Evolutionary conservation across 2,888 invertebrate genomes (phyloP), one percentile per base, ranked within the genome.

Genomic region (Microctonus hyperodae): DNA sequence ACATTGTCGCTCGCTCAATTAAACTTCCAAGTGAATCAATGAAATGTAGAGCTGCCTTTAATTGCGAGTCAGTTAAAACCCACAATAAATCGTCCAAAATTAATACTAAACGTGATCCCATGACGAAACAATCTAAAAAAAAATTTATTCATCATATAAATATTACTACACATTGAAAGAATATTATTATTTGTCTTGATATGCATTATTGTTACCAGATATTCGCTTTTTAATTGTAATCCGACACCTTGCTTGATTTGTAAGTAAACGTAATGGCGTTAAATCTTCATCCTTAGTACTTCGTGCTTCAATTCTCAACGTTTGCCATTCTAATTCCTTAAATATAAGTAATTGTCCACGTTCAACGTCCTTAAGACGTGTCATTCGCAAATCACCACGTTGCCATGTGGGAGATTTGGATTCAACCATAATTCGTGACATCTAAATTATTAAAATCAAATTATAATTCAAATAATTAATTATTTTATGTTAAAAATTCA

Each of bases 291-390:
- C 91, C 79, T 89, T 88, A 58, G 91, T 91, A 67, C 95, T 94
- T 78, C 91, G 93, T 11, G 98, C 98, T 85, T 98, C 98, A 79
- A 98, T 94, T 71, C 97, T 88, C 22, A 98, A 91, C 60, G 96
- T 95, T 85, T 98, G 97, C 98, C 99, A 99, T 81, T 95, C 94
- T 64, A 98, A 86, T 86, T 96, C 95, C 88, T 99, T 99, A 86
- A 98, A 99, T 81, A 98, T 93, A 72, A 99, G 88, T 72, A 98
- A 87, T 79, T 97, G 94, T 50, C 95, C 95, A 71, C 92, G 90
- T 71, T 92, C 90, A 2, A 92, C 89, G 80, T 97, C 96, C 85
- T 97, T 95, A 74, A 99, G 88, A 77, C 97, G 90, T 58, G 98
- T 97, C 86, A 93, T 89, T 80, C 95, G 90, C 76, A 99, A 88